Conservation (phyloP, 2,797 vertebrate genomes). For the Mormyrops attenuatus region DNA sequence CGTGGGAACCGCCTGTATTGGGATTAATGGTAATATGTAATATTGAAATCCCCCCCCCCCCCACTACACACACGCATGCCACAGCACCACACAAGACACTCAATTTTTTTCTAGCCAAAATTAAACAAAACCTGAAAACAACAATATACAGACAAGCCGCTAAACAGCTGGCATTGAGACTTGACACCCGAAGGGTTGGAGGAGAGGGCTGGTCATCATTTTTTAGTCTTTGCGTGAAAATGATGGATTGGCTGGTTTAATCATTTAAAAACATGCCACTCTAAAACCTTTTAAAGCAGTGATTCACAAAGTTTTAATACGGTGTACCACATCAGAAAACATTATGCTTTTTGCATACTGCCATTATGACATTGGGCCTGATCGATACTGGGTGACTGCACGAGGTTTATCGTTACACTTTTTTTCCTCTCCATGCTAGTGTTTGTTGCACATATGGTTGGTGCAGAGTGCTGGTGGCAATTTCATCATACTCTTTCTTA, state of each 20-base stretch:
- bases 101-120: neutral
- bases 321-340: neutral
- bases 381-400: neutral
- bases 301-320: neutral
- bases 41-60: too few species aligned
- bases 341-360: neutral
- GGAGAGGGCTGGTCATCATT: neutral
- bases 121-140: neutral
- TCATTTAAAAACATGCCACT: neutral
- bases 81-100: neutral
- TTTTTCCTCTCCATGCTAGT: neutral
- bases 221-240: neutral
- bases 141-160: neutral
- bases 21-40: too few species aligned
- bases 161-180: neutral
- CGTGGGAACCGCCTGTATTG: too few species aligned
- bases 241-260: neutral
- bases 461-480: neutral
- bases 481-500: neutral
- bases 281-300: neutral
- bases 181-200: neutral
- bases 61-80: neutral
- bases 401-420: neutral
- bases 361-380: neutral
- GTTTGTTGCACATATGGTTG: neutral